Evolutionary conservation across 2,113 vertebrate species (phyloP).

Genomic region (Bubo scandiacus): DNA sequence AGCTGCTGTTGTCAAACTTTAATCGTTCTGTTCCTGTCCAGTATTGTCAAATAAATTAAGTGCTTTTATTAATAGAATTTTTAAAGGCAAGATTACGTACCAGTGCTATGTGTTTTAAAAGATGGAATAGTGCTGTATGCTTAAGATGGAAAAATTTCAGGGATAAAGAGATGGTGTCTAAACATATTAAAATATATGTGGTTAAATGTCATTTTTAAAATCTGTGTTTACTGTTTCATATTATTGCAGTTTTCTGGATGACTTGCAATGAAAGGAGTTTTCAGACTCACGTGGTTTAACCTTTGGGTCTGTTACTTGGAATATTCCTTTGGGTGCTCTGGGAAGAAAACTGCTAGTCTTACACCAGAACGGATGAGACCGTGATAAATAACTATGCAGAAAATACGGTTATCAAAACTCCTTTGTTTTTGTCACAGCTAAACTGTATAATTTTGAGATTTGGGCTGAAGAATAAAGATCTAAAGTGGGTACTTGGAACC

Average conservation of each 20-base stretch:
- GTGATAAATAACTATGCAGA: not conserved
- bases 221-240: not conserved
- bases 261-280: not conserved
- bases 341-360: not conserved
- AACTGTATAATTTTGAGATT: not conserved
- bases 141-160: not conserved
- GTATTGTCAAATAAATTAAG: not conserved
- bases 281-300: not conserved
- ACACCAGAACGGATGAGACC: not conserved
- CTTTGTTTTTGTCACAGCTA: not conserved
- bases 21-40: not conserved
- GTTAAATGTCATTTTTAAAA: not conserved
- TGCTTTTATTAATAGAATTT: not conserved
- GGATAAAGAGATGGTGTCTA: not conserved
- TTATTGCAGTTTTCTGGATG: not conserved
- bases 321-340: not conserved
- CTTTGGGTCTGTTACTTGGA: not conserved
- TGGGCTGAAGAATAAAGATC: not conserved
- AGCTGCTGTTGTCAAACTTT: not conserved
- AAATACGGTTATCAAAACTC: not conserved
- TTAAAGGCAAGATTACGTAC: not conserved
- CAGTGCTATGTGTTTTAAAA: not conserved
- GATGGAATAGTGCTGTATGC: not conserved
- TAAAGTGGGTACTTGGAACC: not conserved
- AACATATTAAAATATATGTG: not conserved